Base-by-base conservation (phyloP, 2,888 invertebrate species). In the Drosophila eohydei region DNA sequence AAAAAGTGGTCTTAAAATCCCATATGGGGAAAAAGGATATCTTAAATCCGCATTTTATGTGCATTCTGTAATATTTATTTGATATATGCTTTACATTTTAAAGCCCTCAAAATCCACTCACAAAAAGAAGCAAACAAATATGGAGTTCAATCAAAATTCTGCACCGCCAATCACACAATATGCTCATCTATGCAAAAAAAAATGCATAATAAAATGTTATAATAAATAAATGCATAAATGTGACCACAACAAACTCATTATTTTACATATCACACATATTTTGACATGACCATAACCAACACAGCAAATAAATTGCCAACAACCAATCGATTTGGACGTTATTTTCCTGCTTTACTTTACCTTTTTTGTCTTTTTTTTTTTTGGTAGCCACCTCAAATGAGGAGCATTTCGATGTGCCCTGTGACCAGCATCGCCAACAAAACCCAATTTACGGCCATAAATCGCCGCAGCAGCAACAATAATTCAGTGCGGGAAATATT, bases 401-500 rank as follows among this genome's bases (percentile, higher is more conserved):
- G 66, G 43, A 84, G 54, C 64, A 70, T 34, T 59, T 59, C 51
- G 32, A 11, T 54, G 26, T 21, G 46, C 34, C 60, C 66, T 65
- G 21, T 44, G 36, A 21, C 51, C 65, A 66, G 26, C 66, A 44
- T 30, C 46, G 44, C 57, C 67, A 66, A 59, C 50, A 43, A 48
- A 71, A 71, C 72, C 63, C 80, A 80, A 81, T 87, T 84, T 84
- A 64, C 78, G 85, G 64, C 57, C 88, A 90, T 89, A 89, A 90
- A 91, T 91, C 89, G 79, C 79, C 67, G 72, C 41, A 50, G 73
- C 83, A 76, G 78, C 80, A 78, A 84, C 82, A 89, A 91, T 91
- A 91, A 91, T 84, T 91, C 88, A 89, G 89, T 81, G 72, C 80
- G 81, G 74, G 67, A 89, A 87, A 88, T 81, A 51, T 83, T 83